These are phyloP conservation scores for Pyrgilauda ruficollis DNA, from an alignment of 2,113 vertebrate genomes.

Conservation along the genomic window DNA sequence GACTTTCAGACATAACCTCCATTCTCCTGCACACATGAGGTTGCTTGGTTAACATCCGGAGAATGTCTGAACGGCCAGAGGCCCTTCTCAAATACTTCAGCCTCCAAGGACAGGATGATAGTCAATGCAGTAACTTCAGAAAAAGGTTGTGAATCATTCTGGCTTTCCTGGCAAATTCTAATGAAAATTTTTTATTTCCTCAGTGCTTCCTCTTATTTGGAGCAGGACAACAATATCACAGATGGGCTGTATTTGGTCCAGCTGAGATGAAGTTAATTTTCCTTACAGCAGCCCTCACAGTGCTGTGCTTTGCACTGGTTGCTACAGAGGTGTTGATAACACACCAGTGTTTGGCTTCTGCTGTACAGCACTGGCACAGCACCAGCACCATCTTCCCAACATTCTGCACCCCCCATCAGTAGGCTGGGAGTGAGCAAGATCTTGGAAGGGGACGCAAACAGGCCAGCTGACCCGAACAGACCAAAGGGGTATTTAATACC, in stretches of 20 bases:
- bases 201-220: background rate
- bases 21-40: background rate
- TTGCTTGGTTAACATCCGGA: background rate
- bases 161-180: background rate
- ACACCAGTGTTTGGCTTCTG: background rate
- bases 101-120: background rate
- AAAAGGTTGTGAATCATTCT: background rate
- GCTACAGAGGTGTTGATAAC: background rate
- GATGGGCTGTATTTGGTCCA: background rate
- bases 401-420: background rate
- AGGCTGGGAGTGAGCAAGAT: background rate
- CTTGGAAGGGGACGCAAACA: background rate
- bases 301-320: background rate
- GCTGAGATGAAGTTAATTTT: background rate
- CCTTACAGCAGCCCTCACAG: background rate
- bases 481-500: background rate
- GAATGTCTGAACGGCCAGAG: background rate
- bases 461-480: background rate
- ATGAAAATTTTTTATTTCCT: background rate
- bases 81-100: background rate
- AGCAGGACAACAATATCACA: background rate
- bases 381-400: rapidly evolving
- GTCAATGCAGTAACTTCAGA: background rate
- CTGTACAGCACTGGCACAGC: background rate
- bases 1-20: rapidly evolving